A percentile compares a stretch with the other conserved stretches of the same genome.
phyloP scores from a whole-genome alignment of 2,113 vertebrate genomes.

The Gymnocephalus cernua region DNA sequence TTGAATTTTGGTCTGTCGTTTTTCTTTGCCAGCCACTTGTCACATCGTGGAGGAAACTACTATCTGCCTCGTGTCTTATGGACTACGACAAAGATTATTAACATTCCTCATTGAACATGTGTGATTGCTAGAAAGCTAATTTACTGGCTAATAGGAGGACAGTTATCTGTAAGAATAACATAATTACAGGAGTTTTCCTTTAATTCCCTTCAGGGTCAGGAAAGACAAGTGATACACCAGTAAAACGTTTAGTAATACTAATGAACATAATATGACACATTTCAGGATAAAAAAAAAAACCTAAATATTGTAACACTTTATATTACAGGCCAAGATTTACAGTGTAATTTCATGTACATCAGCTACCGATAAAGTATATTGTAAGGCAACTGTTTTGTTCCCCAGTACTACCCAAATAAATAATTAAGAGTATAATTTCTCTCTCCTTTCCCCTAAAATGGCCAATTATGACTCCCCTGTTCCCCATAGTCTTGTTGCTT shows the following conservation, averaged over 20 bases:
- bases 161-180: neutral
- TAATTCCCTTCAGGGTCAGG: neutral
- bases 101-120: conserved; percentile 13
- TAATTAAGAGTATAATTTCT: too few species aligned
- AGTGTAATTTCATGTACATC: too few species aligned
- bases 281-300: neutral
- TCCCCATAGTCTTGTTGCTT: too few species aligned
- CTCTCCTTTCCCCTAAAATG: too few species aligned
- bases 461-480: too few species aligned
- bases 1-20: conserved; percentile 39
- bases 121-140: conserved; percentile 30
- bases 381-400: too few species aligned
- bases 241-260: neutral
- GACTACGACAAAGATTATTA: conserved; percentile 13
- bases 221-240: neutral
- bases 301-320: too few species aligned
- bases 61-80: conserved; percentile 9
- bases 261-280: neutral
- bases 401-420: too few species aligned
- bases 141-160: conserved; percentile 8
- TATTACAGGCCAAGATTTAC: too few species aligned
- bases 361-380: too few species aligned
- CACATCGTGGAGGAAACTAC: conserved; percentile 14
- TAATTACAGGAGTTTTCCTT: neutral
- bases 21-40: conserved; percentile 49